phyloP scores from a whole-genome alignment of 2,113 vertebrate species.

The Nymphicus hollandicus region DNA sequence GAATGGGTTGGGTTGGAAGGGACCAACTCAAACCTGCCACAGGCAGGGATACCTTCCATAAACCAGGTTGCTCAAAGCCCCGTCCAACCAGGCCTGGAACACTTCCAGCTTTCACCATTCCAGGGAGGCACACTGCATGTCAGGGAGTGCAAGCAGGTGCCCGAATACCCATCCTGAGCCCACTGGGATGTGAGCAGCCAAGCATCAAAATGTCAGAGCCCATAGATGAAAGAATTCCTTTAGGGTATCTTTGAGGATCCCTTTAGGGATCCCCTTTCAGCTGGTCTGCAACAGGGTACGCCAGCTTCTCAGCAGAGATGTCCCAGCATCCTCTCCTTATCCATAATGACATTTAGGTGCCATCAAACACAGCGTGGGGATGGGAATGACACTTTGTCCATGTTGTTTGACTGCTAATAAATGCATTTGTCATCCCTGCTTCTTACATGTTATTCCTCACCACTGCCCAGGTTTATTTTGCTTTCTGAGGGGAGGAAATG shows the following conservation, averaged over 20 bases:
- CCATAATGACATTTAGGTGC: background rate
- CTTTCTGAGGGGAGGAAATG: background rate
- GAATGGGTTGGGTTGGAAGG: background rate
- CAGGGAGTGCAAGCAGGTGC: background rate
- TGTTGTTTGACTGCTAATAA: background rate
- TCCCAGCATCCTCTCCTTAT: background rate
- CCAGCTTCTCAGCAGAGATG: background rate
- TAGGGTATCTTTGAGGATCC: background rate
- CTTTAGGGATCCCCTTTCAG: background rate
- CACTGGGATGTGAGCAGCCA: background rate
- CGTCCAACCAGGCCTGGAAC: background rate
- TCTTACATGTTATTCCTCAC: background rate
- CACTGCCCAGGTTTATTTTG: background rate
- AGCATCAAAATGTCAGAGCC: background rate
- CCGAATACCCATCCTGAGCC: fast-evolving
- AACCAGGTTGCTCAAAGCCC: background rate
- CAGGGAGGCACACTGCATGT: fast-evolving
- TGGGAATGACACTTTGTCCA: background rate
- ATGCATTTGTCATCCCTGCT: background rate
- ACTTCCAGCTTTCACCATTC: background rate
- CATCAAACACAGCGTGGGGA: fast-evolving
- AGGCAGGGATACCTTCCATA: background rate
- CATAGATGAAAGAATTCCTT: background rate
- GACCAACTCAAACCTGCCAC: background rate
- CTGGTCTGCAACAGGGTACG: background rate